Evolutionary conservation across 2,113 vertebrate genomes (phyloP).

Genomic region (Forbesichthys papilliferus): DNA sequence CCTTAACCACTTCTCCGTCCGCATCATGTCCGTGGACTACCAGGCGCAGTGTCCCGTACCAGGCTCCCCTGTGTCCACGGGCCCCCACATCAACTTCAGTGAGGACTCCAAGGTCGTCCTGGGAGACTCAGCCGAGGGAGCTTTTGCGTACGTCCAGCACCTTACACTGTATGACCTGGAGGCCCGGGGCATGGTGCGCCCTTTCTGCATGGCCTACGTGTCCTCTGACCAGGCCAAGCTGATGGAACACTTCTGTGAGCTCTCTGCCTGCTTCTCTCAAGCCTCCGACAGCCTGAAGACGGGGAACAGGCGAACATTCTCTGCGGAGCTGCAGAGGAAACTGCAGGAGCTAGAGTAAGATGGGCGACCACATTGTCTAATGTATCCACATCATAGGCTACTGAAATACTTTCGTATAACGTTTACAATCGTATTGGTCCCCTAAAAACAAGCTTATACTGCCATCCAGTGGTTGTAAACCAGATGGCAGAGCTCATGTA

Average conservation of each 20-base stretch:
- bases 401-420: too few relatives aligned
- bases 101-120: slow-evolving; percentile 94
- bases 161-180: slow-evolving; percentile 93
- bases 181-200: slow-evolving; percentile 91
- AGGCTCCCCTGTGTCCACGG: slow-evolving; percentile 63
- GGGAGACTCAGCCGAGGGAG: slow-evolving; percentile 89
- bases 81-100: slow-evolving; percentile 89
- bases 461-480: too few relatives aligned
- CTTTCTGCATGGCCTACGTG: slow-evolving; percentile 96
- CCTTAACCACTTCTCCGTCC: slow-evolving; percentile 94
- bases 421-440: too few relatives aligned
- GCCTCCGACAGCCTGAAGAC: slow-evolving; percentile 93
- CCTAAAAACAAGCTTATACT: too few relatives aligned
- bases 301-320: slow-evolving; percentile 93
- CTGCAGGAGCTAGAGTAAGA: slow-evolving; percentile 90
- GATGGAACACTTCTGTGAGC: slow-evolving; percentile 87
- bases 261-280: slow-evolving; percentile 85
- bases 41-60: slow-evolving; percentile 89
- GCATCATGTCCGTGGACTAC: slow-evolving; percentile 98
- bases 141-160: slow-evolving; percentile 92
- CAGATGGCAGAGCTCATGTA: too few relatives aligned
- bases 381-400: slow-evolving; percentile 46
- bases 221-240: slow-evolving; percentile 91
- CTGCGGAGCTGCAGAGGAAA: slow-evolving; percentile 88
- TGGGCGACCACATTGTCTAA: slow-evolving; percentile 56